Percentiles rank a stretch among this genome's conserved stretches.
These are phyloP conservation scores for Danio choprae DNA, from an alignment of 2,797 vertebrate species.

Conservation along the genomic window DNA sequence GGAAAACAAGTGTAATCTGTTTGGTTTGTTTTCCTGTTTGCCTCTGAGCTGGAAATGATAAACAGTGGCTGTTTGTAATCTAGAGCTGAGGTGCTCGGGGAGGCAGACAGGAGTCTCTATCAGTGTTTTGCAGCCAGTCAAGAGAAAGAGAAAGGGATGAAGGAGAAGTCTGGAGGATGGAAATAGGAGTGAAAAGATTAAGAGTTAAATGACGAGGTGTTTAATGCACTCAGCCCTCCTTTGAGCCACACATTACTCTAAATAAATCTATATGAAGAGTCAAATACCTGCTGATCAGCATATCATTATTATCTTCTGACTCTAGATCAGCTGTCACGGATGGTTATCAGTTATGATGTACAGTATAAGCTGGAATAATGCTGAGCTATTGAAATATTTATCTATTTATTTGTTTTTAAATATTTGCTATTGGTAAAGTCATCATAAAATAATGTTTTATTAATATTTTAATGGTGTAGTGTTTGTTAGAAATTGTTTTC, in stretches of 20 bases:
- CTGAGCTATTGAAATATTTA: background rate
- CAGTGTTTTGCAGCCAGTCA: background rate
- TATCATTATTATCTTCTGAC: conserved; percentile 19
- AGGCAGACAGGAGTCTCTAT: conserved; percentile 38
- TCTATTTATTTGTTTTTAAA: too few species aligned
- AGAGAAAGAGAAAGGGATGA: conserved; percentile 15
- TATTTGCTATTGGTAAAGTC: background rate
- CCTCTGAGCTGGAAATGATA: conserved; percentile 45
- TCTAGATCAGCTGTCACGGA: conserved; percentile 11
- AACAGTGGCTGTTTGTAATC: conserved; percentile 40
- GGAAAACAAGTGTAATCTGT: conserved; percentile 41
- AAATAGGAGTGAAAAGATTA: conserved; percentile 2
- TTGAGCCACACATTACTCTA: conserved; percentile 19
- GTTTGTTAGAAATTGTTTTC: background rate
- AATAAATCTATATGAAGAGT: conserved; percentile 25
- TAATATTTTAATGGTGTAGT: background rate
- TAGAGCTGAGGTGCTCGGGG: background rate
- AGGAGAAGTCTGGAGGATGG: conserved; percentile 17
- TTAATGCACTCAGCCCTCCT: conserved; percentile 15
- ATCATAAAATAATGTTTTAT: background rate
- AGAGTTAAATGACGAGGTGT: conserved; percentile 35
- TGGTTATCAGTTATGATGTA: background rate
- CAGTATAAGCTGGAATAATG: background rate
- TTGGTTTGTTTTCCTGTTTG: conserved; percentile 56
- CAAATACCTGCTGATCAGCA: conserved; percentile 32